Base-by-base conservation (phyloP, 2,113 vertebrate genomes). In the Eonycteris spelaea region DNA sequence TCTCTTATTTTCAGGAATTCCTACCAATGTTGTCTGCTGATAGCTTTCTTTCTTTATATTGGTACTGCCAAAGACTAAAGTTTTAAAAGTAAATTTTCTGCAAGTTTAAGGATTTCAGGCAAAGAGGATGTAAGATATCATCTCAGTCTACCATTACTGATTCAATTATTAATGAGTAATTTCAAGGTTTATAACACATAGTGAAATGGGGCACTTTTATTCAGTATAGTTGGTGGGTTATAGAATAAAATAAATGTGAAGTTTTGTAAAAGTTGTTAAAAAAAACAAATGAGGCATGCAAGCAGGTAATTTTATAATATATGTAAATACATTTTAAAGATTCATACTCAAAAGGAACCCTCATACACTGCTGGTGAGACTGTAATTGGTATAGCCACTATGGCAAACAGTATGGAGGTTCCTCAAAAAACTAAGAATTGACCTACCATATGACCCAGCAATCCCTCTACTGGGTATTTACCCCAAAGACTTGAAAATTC, bases 1-100 rank as follows among this genome's bases (percentile, higher is more conserved):
- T 68, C 89, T 77, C 57, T 91, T 35, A 61, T 55, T 91, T 94
- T 65, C 43, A 89, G 45, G 8, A 96, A 53, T 53, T 96, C n/a
- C 84, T 84, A 84, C 75, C 71, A 79, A 67, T 63, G 5, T 87
- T 80, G 5, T 68, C 13, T 79, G 18, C 33, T 65, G 5, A 67
- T 71, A 19, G 11, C 4, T 84, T 85, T 68, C 67, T 86, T 43
- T 59, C 13, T 43, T 96, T 73, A 53, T 2, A 68, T 8, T 61
- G 71, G 38, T 51, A 22, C 10, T 83, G 18, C 35, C 57, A 61
- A 33, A 57, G 21, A 0, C 61, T 71, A 74, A 67, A 16, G 67
- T 89, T 84, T 78, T 53, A 2, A 48, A 48, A 77, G 75, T 67
- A 55, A 5, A 48, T 59, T 51, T 89, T 86, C 12, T 95, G 10